phyloP scores from a whole-genome alignment of 2,797 vertebrate species.

The Xiphophorus birchmanni region DNA sequence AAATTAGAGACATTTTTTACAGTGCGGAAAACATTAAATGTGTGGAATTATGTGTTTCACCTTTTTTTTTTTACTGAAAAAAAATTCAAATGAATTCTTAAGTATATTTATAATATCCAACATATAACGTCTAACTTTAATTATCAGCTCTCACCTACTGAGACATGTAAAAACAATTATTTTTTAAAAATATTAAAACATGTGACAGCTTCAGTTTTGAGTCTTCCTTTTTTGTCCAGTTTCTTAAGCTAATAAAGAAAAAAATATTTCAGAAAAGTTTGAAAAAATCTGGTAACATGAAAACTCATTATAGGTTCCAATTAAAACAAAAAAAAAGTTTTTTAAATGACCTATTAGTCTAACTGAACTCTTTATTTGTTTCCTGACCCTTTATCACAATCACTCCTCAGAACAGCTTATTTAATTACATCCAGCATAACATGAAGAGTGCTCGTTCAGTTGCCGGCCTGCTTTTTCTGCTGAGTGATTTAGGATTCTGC shows the following conservation, averaged over 20 bases:
- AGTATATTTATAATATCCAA: background rate
- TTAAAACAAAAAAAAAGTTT: background rate
- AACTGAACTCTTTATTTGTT: background rate
- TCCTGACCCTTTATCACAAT: background rate
- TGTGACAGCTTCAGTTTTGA: background rate
- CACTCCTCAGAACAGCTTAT: background rate
- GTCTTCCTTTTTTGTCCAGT: background rate
- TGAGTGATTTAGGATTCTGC: background rate
- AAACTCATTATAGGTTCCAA: background rate
- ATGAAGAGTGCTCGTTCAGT: background rate
- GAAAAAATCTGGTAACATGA: background rate
- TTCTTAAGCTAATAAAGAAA: background rate
- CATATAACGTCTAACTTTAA: background rate
- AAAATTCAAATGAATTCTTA: background rate
- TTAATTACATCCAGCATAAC: background rate
- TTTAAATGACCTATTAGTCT: no score
- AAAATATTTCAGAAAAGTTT: background rate
- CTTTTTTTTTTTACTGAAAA: no score
- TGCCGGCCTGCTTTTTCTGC: background rate
- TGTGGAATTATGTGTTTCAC: no score
- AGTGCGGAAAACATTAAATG: no score
- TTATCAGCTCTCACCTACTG: background rate
- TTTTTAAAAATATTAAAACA: background rate
- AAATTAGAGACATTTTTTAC: no score
- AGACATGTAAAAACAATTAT: background rate